Evolutionary conservation across 2,888 invertebrate species (phyloP), one percentile per base, ranked within the genome.

Genomic region (Onchidella celtica): DNA sequence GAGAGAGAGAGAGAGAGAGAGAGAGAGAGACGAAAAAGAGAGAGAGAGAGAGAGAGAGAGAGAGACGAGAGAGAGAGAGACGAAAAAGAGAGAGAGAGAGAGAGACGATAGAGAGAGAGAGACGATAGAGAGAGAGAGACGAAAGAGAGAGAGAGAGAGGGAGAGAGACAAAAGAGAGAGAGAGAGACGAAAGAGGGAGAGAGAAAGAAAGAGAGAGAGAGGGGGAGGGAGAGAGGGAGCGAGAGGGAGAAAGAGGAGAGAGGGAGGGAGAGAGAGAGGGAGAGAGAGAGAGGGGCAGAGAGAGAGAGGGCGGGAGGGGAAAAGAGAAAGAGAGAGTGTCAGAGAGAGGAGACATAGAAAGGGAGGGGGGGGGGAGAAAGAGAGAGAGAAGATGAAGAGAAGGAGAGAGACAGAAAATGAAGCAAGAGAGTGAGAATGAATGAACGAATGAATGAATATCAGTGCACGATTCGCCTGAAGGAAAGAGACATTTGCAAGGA

Each of bases 41-140:
- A 24, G 32, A 40, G 24, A 66, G 38, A 27, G 17, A 88, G 95
- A 95, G 95, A 96, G 96, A 17, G n/a, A n/a, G n/a, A n/a, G n/a
- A n/a, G n/a, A n/a, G n/a, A n/a, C n/a, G n/a, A n/a, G n/a, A n/a
- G n/a, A 34, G 68, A 57, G 21, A 57, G 24, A 29, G 34, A 38
- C 21, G 17, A 55, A 59, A 61, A 1, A n/a, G 21, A 47, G 17
- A 40, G 65, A 14, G 69, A 47, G 38, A 29, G 0, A 2, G 17
- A 55, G n/a, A 29, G 36, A 27, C n/a, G 59, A 27, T 40, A 77
- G 24, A 29, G 36, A 34, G 68, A 77, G 24, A 63, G 17, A n/a
- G n/a, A n/a, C n/a, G n/a, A n/a, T n/a, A n/a, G n/a, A n/a, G n/a
- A n/a, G n/a, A n/a, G n/a, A n/a, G 29, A 0, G 70, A 36, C 61